Base-by-base conservation (phyloP, 2,113 vertebrate genomes). In the Ginglymostoma cirratum region DNA sequence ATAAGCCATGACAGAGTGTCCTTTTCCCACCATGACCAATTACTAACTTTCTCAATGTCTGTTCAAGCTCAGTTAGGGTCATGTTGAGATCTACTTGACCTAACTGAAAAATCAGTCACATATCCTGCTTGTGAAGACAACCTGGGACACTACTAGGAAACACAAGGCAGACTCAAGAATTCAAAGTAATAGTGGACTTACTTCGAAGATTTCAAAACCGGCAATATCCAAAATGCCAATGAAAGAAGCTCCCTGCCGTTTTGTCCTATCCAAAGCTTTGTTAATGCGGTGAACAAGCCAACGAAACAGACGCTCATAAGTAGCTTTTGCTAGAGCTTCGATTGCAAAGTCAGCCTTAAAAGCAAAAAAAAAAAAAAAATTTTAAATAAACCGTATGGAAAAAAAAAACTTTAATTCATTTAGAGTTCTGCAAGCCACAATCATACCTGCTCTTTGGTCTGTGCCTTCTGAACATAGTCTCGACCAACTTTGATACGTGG, bases 221-320 rank as follows among this genome's bases (percentile, higher is more conserved):
- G 99, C 99, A 48, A 99, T 99, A 96, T 99, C 99, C 97, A 99
- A 97, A 97, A 99, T 99, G 0, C 99, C 99, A 66, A 99, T 99
- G 96, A 99, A 99, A 67, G 99, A 99, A 0, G 99, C 99, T 14
- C 99, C 99, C 97, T 99, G 99, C 0, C 99, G 98, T 94, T 99
- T 99, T 97, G 99, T 99, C 97, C 99, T 98, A 96, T 99, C 99
- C 96, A 99, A 97, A 89, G 99, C 99, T 97, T 98, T 99, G 96
- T 99, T 99, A 96, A 99, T 99, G 65, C 99, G 99, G 97, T 99
- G 98, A 42, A 99, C 99, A 0, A 99, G 98, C 99, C 99, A 99
- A 96, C 99, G 99, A 97, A 99, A 99, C 38, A 99, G 98, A 10
- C 99, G 98, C 96, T 99, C 99, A 0, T 99, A 99, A 0, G 99